Base-by-base conservation (phyloP, 1,140 invertebrate species). In the Drosophila pruinosa region DNA sequence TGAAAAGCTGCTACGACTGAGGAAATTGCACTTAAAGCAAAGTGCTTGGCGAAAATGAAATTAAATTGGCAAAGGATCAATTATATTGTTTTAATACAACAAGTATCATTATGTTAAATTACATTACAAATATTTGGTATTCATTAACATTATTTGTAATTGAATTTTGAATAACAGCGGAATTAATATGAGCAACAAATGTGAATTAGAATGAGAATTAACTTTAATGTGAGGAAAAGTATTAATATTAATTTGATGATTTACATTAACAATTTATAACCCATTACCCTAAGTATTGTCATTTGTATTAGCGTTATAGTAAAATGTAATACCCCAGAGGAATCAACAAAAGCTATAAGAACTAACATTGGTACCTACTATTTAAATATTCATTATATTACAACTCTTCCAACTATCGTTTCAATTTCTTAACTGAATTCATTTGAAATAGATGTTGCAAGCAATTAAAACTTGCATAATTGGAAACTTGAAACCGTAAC, bases 401-500 rank as follows among this genome's bases (percentile, higher is more conserved):
- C 31, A 53, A 10, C 5, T 38, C 10, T n/a, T 5, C 24, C 22
- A n/a, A n/a, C n/a, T n/a, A n/a, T 39, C 6, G 15, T 47, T 24
- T 12, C 6, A n/a, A 47, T 22, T 26, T n/a, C 10, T 1, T 6
- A 26, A 26, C 43, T 10, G 47, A 41, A 19, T 56, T 17, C 5
- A 39, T 22, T 39, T 19, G n/a, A 63, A 52, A 63, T 31, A 4
- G 12, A 8, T 50, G 21, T 21, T 15, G 21, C 28, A 59, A 17
- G 22, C 48, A 78, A 74, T 78, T 63, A 59, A 80, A 80, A 61
- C 71, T 68, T 62, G 48, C 58, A 64, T 72, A 73, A 81, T 81
- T 72, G 56, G 61, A 82, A 74, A 63, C 36, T 22, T 53, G 17
- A 79, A 54, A 67, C 48, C 15, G 24, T 5, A 58, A 67, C 53